Conservation (phyloP, 2,113 vertebrate species). For the Motacilla tschutschensis region DNA sequence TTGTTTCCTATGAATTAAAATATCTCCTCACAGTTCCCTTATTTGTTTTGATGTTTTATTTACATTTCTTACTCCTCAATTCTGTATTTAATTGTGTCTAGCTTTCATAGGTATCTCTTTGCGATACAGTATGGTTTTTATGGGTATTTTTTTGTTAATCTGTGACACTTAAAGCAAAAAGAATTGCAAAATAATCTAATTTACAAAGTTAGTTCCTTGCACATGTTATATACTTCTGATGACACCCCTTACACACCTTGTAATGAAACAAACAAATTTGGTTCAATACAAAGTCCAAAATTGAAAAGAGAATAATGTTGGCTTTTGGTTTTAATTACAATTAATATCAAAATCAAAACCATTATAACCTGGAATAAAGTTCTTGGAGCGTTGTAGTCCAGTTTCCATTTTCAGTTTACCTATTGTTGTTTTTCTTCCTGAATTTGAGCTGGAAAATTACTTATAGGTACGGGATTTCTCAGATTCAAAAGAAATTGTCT, state of each 20-base stretch:
- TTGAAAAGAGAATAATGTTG: neutral
- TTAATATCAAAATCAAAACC: neutral
- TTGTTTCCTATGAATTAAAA: neutral
- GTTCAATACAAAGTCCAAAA: neutral
- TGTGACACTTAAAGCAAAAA: neutral
- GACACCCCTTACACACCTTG: neutral
- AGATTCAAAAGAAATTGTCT: neutral
- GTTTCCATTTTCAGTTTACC: neutral
- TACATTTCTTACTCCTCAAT: neutral
- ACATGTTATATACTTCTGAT: neutral
- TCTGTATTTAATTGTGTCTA: neutral
- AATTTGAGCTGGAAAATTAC: neutral
- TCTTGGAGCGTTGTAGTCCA: neutral
- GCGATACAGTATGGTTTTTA: neutral
- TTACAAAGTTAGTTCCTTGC: neutral
- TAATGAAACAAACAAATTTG: neutral
- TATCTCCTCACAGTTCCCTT: neutral
- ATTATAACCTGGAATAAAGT: neutral
- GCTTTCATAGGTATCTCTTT: neutral
- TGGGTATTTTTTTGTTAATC: neutral
- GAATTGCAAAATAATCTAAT: neutral
- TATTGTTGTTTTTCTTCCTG: neutral
- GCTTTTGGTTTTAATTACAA: neutral
- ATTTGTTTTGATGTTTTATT: conserved; percentile 25
- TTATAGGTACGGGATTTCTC: neutral